Evolutionary conservation across 1,140 invertebrate species (phyloP), one percentile per base, ranked within the genome.

Genomic region (Zaprionus taronus): DNA sequence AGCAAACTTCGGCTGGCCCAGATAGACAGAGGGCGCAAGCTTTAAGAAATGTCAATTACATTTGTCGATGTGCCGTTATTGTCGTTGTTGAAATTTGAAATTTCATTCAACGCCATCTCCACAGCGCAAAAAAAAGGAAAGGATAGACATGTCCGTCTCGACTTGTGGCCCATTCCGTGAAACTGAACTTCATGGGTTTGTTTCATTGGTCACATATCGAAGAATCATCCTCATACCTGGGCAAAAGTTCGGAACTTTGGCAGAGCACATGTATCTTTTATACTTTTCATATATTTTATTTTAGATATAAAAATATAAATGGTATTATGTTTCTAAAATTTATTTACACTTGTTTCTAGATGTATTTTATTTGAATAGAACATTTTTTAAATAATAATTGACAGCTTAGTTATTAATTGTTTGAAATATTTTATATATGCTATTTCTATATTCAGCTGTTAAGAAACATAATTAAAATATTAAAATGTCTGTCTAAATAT

Each of bases 11-110:
- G 41, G 5, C n/a, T 47, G n/a, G 14, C 38, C 28, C 28, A 65
- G 17, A 41, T 26, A 12, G 12, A 2, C 3, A 15, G n/a, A 12
- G n/a, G 24, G 28, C 11, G 57, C n/a, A 41, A 36, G 60, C 44
- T 69, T 67, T 28, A 68, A 73, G 71, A 78, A 78, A 78, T 69
- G 76, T 78, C 71, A 78, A 74, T 74, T 78, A 74, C 71, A 78
- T 61, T 69, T 78, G 71, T 74, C 64, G 62, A 77, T 72, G 63
- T 57, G 74, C 49, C 57, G 34, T 73, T 73, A 38, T 72, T 67
- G 61, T 71, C 20, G 58, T 56, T 69, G 65, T 58, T 64, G 65
- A 78, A 78, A 65, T 78, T 78, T 69, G 58, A 65, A 78, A 69
- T 78, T 51, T 62, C 64, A 61, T 66, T 68, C 56, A 38, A 56